phyloP scores from a whole-genome alignment of 2,113 vertebrate genomes.

The Beaufortia kweichowensis region DNA sequence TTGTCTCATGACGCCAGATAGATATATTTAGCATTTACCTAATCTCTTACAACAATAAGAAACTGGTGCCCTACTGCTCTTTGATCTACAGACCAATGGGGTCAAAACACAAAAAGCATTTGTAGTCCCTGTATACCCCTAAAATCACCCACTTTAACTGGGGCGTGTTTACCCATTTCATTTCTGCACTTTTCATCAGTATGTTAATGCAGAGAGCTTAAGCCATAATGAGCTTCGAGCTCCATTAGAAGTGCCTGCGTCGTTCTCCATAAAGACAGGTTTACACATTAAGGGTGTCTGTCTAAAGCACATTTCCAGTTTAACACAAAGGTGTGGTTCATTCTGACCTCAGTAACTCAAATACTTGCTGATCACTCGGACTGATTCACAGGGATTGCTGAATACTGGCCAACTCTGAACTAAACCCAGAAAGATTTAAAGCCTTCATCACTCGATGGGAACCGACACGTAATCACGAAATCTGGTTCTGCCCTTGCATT shows the following conservation, averaged over 20 bases:
- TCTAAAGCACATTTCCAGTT: neutral
- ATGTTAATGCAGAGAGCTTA: slow-evolving; percentile 57
- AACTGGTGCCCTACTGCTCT: neutral
- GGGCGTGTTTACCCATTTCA: slow-evolving; percentile 26
- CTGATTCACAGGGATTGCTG: slow-evolving; percentile 13
- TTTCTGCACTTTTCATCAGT: slow-evolving; percentile 51
- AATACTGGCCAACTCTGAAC: slow-evolving; percentile 36
- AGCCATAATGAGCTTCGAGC: slow-evolving; percentile 61
- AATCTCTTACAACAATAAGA: slow-evolving; percentile 4
- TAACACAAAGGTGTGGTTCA: neutral
- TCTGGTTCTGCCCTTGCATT: slow-evolving; percentile 8
- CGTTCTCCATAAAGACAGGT: slow-evolving; percentile 29
- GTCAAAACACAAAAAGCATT: slow-evolving; percentile 27
- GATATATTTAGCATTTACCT: slow-evolving; percentile 27
- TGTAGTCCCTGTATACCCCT: neutral
- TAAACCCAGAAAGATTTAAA: slow-evolving; percentile 39
- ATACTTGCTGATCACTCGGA: neutral
- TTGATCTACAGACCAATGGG: neutral
- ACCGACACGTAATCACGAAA: slow-evolving; percentile 31
- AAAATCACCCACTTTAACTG: neutral
- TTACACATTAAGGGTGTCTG: neutral
- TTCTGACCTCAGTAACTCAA: neutral
- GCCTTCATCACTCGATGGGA: slow-evolving; percentile 11
- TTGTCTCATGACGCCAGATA: neutral
- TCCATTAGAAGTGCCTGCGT: slow-evolving; percentile 63